Percentiles rank a stretch among this genome's conserved stretches.
phyloP scores from a whole-genome alignment of 2,888 invertebrate genomes.

The Temnothorax rugatulus region DNA sequence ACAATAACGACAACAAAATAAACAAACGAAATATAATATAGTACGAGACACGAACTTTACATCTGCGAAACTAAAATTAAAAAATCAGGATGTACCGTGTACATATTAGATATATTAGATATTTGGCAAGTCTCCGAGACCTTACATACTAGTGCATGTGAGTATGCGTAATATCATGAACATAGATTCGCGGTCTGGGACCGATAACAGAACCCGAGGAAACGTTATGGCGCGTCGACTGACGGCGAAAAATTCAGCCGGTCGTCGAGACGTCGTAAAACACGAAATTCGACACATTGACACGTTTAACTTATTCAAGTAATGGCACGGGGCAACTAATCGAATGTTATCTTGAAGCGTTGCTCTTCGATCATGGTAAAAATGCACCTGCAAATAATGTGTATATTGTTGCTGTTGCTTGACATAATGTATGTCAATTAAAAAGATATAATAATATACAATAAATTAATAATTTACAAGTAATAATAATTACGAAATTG shows the following conservation, averaged over 20 bases:
- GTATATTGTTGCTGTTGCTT: background rate
- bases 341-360: slow-evolving; percentile 11
- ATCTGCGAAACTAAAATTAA: slow-evolving; percentile 58
- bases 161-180: slow-evolving; percentile 79
- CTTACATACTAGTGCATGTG: slow-evolving; percentile 73
- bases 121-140: slow-evolving; percentile 74
- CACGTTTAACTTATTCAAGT: slow-evolving; percentile 17
- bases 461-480: slow-evolving; percentile 6
- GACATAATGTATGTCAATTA: slow-evolving; percentile 8
- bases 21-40: slow-evolving; percentile 64
- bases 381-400: background rate
- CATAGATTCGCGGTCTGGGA: slow-evolving; percentile 44
- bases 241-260: slow-evolving; percentile 16
- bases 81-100: slow-evolving; percentile 40
- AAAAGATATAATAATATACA: slow-evolving; percentile 3
- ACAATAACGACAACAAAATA: slow-evolving; percentile 71
- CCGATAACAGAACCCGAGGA: background rate
- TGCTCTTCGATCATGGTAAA: slow-evolving; percentile 43
- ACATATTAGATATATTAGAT: slow-evolving; percentile 53
- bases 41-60: slow-evolving; percentile 47
- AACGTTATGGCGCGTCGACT: background rate
- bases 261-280: slow-evolving; percentile 10
- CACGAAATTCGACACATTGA: slow-evolving; percentile 15
- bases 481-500: background rate
- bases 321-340: slow-evolving; percentile 43